Evolutionary conservation across 2,888 invertebrate species (phyloP), one percentile per base, ranked within the genome.

Genomic region (Notodonta dromedarius): DNA sequence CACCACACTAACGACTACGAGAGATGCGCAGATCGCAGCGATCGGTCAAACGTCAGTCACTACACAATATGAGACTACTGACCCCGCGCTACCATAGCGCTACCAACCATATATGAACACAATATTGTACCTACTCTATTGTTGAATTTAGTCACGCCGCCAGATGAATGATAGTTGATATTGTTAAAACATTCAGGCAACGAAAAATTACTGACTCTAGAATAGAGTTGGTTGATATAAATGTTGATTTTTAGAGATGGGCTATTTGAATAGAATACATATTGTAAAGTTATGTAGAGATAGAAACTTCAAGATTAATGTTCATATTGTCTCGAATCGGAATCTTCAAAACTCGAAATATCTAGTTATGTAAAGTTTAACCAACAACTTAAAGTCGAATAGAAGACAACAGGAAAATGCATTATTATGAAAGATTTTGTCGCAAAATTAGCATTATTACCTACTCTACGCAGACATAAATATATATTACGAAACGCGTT

Each of bases 131-230:
- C 60, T 57, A 59, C 56, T 61, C 71, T 73, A 75, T 79, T 80
- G 79, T 75, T 74, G 72, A 74, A 78, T 71, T 70, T 66, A 69
- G 74, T 69, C 68, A 66, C 54, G 61, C 57, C 16, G 54, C 35
- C 46, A n/a, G 53, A 53, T 32, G 16, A 24, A 44, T 12, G 24
- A 46, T 32, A 42, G 46, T 46, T 46, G 2, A 42, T 42, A 40
- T 44, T 44, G 44, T 46, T 13, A n/a, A 46, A 46, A 44, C 12
- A 44, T 44, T 12, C 44, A 44, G 12, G 44, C 44, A 44, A 44
- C 44, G 12, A 2, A 46, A 46, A n/a, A 46, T n/a, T 0, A n/a
- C 46, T n/a, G 13, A n/a, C 42, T 42, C 11, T 42, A 42, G 42
- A 4, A 13, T 46, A 46, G 44, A 13, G 44, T 13, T 13, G 13